Conservation (phyloP, 1,140 invertebrate genomes). For the Pararge aegeria region DNA sequence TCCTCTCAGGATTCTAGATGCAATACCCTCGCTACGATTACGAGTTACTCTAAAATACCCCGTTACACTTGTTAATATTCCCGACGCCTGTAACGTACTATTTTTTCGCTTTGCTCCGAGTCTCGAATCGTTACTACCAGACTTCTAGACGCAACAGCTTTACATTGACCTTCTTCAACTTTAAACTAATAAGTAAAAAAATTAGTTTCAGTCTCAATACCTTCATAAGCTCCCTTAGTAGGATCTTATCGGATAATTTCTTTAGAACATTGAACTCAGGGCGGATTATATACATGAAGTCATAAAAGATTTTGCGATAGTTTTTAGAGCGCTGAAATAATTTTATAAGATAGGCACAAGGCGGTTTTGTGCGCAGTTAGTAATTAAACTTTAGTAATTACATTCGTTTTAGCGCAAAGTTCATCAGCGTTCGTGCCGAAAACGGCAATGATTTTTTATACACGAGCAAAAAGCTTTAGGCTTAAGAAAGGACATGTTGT, state of each 20-base stretch:
- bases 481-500: no score
- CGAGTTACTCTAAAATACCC: no score
- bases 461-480: no score
- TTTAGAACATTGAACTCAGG: no score
- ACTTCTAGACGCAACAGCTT: background rate
- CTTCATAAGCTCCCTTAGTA: no score
- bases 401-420: constrained; percentile 68
- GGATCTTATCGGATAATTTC: no score
- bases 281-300: constrained; percentile 32
- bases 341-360: constrained; percentile 48
- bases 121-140: background rate
- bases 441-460: constrained; percentile 60
- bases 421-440: constrained; percentile 70
- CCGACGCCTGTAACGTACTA: no score
- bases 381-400: constrained; percentile 78
- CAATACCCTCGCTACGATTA: no score
- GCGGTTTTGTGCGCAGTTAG: constrained; percentile 64
- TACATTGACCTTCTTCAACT: background rate
- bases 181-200: background rate
- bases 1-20: no score
- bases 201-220: no score
- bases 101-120: no score
- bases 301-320: constrained; percentile 39
- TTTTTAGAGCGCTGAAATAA: constrained; percentile 37
- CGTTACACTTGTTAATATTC: no score